These are phyloP conservation scores for Serilophus lunatus DNA, from an alignment of 2,113 vertebrate genomes.

Conservation along the genomic window DNA sequence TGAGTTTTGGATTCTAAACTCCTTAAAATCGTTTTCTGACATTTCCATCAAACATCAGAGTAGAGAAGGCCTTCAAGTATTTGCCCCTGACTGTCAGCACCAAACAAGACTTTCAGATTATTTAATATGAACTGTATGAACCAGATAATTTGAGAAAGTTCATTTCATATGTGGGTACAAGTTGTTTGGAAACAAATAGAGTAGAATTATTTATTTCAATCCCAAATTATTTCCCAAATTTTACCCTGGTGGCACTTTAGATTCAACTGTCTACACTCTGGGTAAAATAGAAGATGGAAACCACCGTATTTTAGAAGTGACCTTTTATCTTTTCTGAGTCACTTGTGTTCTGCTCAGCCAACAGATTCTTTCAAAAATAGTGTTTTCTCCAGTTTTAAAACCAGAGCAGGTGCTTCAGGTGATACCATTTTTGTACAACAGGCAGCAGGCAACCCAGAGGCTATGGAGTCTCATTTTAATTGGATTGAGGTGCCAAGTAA, in stretches of 20 bases:
- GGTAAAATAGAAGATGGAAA: not conserved
- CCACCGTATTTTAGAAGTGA: not conserved
- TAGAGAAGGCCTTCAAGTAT: not conserved
- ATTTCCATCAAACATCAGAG: not conserved
- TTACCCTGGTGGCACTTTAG: not conserved
- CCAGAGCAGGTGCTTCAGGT: not conserved
- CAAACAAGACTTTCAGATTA: not conserved
- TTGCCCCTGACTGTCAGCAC: not conserved
- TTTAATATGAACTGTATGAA: not conserved
- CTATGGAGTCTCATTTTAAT: constrained; percentile 15
- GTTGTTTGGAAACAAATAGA: not conserved
- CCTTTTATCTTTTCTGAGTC: not conserved
- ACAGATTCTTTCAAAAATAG: not conserved
- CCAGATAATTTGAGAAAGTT: not conserved
- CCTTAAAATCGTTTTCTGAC: not conserved
- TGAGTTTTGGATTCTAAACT: not conserved
- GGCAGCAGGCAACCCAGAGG: not conserved
- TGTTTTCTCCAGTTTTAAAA: not conserved
- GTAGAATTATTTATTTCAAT: not conserved
- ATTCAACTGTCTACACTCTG: not conserved
- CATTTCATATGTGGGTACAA: not conserved
- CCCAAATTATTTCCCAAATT: not conserved
- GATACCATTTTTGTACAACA: not conserved
- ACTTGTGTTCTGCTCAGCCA: not conserved
- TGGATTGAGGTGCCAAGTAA: not conserved